Base-by-base conservation (phyloP, 1,140 invertebrate genomes). In the Euglossa dilemma region DNA sequence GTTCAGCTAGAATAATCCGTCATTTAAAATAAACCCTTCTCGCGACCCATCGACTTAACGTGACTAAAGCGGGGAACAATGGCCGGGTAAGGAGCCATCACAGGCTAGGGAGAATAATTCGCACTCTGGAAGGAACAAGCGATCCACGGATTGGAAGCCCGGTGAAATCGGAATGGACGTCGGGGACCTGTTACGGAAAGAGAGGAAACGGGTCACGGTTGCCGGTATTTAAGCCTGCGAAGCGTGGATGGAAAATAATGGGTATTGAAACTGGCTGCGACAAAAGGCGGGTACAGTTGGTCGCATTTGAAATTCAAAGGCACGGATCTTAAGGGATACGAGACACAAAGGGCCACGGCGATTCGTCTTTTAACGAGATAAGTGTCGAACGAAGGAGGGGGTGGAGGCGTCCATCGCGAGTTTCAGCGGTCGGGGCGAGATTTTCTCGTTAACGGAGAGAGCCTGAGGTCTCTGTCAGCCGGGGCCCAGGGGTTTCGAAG, bases 341-440 rank as follows among this genome's bases (percentile, higher is more conserved):
- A 57, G 23, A 36, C 52, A 79, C 54, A 70, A 78, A 57, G 36
- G 36, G 64, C 23, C 14, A 16, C 18, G 18, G 18, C 64, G 43
- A 78, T 78, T 69, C 54, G 57, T 57, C 54, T 59, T 56, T 52
- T 56, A 47, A 69, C 52, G 76, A 66, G 76, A 70, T 78, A 69
- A 70, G 36, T 36, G 52, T 25, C 43, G 56, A 20, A 36, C 20
- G 64, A n/a, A 23, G 12, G 43, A 43, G 20, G 12, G 43, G 1
- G 47, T 23, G 54, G 43, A 16, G 28, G 1, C 11, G 8, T n/a
- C 28, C 43, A 66, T 20, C 36, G 1, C 16, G 43, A 54, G 16
- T 67, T 57, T 50, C 25, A 23, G 6, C 6, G 6, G 36, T 50
- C 14, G 12, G 80, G 45, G 36, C 4, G 36, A 67, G n/a, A 57